These are phyloP conservation scores for Icerya purchasi DNA, from an alignment of 2,888 invertebrate species.

Conservation along the genomic window DNA sequence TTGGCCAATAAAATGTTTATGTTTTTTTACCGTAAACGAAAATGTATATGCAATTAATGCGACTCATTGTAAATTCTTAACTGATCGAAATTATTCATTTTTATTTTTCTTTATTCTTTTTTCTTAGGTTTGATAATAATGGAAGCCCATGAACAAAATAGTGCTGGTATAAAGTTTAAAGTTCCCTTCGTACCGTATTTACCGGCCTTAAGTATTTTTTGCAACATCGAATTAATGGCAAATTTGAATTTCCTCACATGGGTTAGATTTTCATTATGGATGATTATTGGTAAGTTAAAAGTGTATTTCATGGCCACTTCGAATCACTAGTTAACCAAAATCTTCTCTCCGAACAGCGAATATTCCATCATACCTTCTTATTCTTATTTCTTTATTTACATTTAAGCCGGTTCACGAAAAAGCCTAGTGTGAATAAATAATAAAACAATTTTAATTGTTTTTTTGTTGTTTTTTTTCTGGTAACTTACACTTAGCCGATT, in stretches of 20 bases:
- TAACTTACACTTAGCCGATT: too few relatives aligned
- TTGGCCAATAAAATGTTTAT: too few relatives aligned
- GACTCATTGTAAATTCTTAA: background rate
- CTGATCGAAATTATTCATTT: background rate
- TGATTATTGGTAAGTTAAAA: constrained; percentile 52
- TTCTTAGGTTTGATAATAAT: constrained; percentile 44
- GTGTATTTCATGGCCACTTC: too few relatives aligned
- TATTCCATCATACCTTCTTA: too few relatives aligned
- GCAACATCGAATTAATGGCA: constrained; percentile 64
- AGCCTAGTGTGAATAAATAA: too few relatives aligned
- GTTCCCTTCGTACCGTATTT: constrained; percentile 62
- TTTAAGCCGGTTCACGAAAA: too few relatives aligned
- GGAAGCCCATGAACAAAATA: constrained; percentile 53
- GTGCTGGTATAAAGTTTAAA: constrained; percentile 44
- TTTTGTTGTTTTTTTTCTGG: too few relatives aligned
- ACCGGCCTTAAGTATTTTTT: constrained; percentile 56
- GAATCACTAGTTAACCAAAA: too few relatives aligned
- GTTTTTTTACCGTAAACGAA: too few relatives aligned
- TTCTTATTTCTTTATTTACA: too few relatives aligned
- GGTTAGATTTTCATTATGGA: constrained; percentile 70
- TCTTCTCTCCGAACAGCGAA: too few relatives aligned
- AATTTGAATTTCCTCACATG: constrained; percentile 60
- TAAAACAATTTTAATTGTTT: too few relatives aligned
- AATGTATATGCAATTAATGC: background rate
- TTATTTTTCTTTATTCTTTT: background rate